A percentile compares a stretch with the other conserved stretches of the same genome.
phyloP scores from a whole-genome alignment of 2,888 invertebrate genomes.

The Gastracanthus pulcherrimus region DNA sequence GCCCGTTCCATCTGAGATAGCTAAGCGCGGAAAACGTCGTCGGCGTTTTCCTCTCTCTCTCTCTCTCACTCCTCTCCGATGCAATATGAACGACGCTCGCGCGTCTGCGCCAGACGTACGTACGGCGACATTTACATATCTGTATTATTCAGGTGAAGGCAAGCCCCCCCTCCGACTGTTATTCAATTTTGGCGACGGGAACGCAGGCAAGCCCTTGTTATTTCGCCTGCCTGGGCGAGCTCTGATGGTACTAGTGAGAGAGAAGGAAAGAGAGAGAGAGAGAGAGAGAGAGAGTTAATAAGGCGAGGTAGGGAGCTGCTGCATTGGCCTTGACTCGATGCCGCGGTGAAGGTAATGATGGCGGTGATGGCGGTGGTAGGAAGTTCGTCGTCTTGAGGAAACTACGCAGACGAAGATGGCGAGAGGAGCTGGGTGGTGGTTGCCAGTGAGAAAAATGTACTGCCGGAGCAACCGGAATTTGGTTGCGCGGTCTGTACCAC shows the following conservation, averaged over 20 bases:
- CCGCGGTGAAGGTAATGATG: background rate
- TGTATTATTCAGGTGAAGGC: constrained; percentile 73
- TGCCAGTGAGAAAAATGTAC: no score
- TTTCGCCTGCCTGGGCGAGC: constrained; percentile 12
- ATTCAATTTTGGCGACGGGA: constrained; percentile 73
- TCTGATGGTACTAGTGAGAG: no score
- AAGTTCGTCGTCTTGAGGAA: background rate
- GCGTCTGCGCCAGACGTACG: constrained; percentile 61
- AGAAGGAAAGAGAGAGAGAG: background rate
- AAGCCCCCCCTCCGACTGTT: constrained; percentile 64
- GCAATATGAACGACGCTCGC: constrained; percentile 75
- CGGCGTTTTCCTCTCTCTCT: constrained; percentile 55
- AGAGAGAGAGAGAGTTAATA: no score
- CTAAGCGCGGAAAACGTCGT: constrained; percentile 57
- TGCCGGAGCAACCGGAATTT: no score
- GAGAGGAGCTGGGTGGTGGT: no score
- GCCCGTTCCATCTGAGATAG: constrained; percentile 44
- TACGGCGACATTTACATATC: constrained; percentile 72
- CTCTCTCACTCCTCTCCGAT: constrained; percentile 56
- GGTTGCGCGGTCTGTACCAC: no score
- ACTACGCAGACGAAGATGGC: background rate
- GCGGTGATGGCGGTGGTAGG: background rate
- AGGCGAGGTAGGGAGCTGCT: background rate
- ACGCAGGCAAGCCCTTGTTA: constrained; percentile 32
- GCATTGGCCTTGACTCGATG: constrained; percentile 25